These are phyloP conservation scores for Camelus dromedarius DNA, from an alignment of 2,113 vertebrate species.

Conservation along the genomic window DNA sequence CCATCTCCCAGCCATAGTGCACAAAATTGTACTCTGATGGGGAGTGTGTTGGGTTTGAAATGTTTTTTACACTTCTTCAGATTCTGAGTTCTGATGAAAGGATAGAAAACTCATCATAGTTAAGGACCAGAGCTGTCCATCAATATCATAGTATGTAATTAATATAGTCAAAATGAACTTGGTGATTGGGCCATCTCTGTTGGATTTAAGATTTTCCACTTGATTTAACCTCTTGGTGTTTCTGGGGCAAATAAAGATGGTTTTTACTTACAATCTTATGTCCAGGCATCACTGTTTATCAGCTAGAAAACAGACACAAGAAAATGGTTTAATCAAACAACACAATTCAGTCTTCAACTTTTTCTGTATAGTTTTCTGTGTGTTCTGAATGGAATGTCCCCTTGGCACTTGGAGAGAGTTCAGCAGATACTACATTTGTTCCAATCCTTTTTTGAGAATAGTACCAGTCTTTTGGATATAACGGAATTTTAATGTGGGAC, in stretches of 20 bases:
- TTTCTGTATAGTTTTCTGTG: background rate
- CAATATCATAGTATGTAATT: background rate
- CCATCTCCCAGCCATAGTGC: accelerated
- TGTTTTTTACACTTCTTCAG: background rate
- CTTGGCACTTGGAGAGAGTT: background rate
- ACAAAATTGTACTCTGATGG: background rate
- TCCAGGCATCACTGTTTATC: background rate
- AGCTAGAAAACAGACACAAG: background rate
- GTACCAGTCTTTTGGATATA: background rate
- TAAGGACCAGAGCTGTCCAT: background rate
- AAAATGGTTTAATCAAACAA: background rate
- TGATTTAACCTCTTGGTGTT: background rate
- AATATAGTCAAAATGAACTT: background rate
- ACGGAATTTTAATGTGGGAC: background rate
- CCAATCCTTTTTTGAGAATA: background rate
- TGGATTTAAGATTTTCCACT: background rate
- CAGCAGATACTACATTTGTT: background rate
- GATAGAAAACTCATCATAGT: background rate
- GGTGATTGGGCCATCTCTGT: background rate
- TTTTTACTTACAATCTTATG: background rate
- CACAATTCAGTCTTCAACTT: background rate
- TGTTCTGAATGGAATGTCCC: background rate
- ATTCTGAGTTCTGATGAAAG: background rate
- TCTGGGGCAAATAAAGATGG: background rate
- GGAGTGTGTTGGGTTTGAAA: background rate